A percentile compares a stretch with the other conserved stretches of the same genome.
phyloP scores from a whole-genome alignment of 2,888 invertebrate genomes.

The Hirtodrosophila alboralis region DNA sequence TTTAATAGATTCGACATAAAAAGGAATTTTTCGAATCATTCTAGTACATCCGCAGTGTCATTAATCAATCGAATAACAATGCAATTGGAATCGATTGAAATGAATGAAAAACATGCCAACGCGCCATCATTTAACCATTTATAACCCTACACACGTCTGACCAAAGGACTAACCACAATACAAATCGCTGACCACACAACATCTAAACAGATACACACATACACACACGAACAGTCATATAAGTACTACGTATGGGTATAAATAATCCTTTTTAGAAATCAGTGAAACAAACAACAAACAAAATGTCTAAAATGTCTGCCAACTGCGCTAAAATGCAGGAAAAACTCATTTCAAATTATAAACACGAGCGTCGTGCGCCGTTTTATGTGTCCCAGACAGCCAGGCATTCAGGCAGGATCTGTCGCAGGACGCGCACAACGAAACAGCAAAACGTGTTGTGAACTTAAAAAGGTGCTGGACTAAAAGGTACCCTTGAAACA shows the following conservation, averaged over 20 bases:
- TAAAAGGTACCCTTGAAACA: conserved; percentile 17
- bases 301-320: conserved; percentile 51
- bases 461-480: not conserved
- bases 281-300: conserved; percentile 42
- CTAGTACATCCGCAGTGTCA: conserved; percentile 26
- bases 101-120: conserved; percentile 16
- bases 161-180: conserved; percentile 8
- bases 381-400: conserved; percentile 46
- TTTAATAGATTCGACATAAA: conserved; percentile 12
- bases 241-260: conserved; percentile 10
- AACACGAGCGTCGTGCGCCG: conserved; percentile 56
- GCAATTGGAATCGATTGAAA: conserved; percentile 29
- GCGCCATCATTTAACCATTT: conserved; percentile 15
- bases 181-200: conserved; percentile 52
- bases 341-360: conserved; percentile 77
- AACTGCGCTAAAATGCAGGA: conserved; percentile 62
- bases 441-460: conserved; percentile 5
- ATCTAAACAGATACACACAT: conserved; percentile 12
- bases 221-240: not conserved
- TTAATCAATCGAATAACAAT: conserved; percentile 47
- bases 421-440: conserved; percentile 27
- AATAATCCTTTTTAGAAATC: conserved; percentile 56
- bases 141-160: conserved; percentile 27
- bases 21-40: not conserved
- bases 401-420: conserved; percentile 22